phyloP scores from a whole-genome alignment of 2,797 vertebrate genomes.

The Sphaeramia orbicularis region DNA sequence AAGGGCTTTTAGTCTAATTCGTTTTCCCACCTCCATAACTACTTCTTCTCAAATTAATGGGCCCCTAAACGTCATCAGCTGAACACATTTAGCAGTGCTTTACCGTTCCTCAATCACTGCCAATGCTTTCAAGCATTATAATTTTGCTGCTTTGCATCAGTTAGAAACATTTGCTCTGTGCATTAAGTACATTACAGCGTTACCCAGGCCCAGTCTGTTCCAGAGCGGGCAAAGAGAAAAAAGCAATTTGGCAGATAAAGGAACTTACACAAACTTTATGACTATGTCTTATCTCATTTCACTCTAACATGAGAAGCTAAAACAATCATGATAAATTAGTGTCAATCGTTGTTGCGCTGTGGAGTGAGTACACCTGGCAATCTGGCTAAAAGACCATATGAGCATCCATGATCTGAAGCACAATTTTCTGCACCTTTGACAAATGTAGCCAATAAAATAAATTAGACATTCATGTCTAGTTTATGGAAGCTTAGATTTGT shows the following conservation, averaged over 20 bases:
- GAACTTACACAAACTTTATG: slow-evolving; percentile 70
- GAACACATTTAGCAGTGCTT: slow-evolving; percentile 77
- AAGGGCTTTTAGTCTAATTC: slow-evolving; percentile 84
- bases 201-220: slow-evolving; percentile 26
- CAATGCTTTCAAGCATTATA: slow-evolving; percentile 76
- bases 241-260: slow-evolving; percentile 49
- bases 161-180: slow-evolving; percentile 68
- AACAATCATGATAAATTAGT: slow-evolving; percentile 59
- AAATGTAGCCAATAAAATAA: too few relatives aligned
- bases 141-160: slow-evolving; percentile 75
- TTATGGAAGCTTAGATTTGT: too few relatives aligned
- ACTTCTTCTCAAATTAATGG: slow-evolving; percentile 81
- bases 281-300: slow-evolving; percentile 69
- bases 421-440: too few relatives aligned
- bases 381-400: too few relatives aligned
- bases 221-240: slow-evolving; percentile 35
- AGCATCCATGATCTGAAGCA: too few relatives aligned
- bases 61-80: slow-evolving; percentile 75
- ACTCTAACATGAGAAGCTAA: slow-evolving; percentile 41
- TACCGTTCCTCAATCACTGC: slow-evolving; percentile 77
- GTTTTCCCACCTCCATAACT: slow-evolving; percentile 74
- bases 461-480: too few relatives aligned
- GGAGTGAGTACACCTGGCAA: too few relatives aligned
- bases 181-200: slow-evolving; percentile 75
- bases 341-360: slow-evolving; percentile 39